phyloP scores from a whole-genome alignment of 2,113 vertebrate species.

The Xiphias gladius region DNA sequence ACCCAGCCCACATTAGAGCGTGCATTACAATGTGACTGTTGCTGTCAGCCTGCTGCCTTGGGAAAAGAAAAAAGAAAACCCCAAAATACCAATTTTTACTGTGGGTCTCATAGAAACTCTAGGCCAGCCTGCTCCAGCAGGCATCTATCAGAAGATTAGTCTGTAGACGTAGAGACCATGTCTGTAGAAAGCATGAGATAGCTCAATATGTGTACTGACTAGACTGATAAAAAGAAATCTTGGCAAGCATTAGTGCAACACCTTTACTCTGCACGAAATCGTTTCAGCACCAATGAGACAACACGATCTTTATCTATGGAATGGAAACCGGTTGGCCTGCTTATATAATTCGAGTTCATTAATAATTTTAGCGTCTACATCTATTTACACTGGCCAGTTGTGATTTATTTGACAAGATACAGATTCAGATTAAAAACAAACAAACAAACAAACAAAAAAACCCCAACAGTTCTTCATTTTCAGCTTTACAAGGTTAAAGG shows the following conservation, averaged over 20 bases:
- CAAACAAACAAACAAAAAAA: too few relatives aligned
- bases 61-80: background rate
- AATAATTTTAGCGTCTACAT: background rate
- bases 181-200: background rate
- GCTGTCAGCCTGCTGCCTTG: background rate
- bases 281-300: background rate
- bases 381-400: background rate
- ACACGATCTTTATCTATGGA: background rate
- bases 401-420: background rate
- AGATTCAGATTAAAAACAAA: background rate
- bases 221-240: background rate
- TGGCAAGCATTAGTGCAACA: background rate
- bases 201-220: background rate
- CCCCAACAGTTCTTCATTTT: background rate
- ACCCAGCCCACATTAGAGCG: background rate
- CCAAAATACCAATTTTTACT: background rate
- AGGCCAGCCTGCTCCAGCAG: background rate
- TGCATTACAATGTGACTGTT: background rate
- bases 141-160: background rate
- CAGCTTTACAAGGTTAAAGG: background rate
- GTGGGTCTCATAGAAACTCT: background rate
- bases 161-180: background rate
- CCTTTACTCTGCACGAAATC: background rate
- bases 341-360: background rate
- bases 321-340: background rate